Conservation (phyloP, 2,113 vertebrate species). For the Isichthys henryi region DNA sequence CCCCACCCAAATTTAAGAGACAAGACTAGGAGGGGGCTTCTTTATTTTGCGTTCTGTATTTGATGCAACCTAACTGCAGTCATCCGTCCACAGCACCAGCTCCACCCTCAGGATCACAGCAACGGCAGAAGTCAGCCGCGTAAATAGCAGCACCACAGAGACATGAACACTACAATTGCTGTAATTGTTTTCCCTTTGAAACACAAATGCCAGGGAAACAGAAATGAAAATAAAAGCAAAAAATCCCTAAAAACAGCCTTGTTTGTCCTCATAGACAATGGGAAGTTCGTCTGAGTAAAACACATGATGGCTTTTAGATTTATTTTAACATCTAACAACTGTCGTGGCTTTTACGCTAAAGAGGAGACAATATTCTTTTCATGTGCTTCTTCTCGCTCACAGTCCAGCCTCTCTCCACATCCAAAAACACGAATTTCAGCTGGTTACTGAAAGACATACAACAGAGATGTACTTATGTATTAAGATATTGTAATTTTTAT, state of each 20-base stretch:
- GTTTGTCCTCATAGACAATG: neutral
- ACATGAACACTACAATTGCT: slow-evolving; percentile 30
- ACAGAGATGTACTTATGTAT: neutral
- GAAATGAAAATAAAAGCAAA: slow-evolving; percentile 4
- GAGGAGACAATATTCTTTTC: neutral
- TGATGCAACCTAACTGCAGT: slow-evolving; percentile 52
- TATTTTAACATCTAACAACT: neutral
- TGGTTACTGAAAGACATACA: neutral
- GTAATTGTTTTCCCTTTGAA: slow-evolving; percentile 15
- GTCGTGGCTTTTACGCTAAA: neutral
- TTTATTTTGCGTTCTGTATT: slow-evolving; percentile 52
- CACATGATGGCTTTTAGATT: neutral
- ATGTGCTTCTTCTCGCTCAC: neutral
- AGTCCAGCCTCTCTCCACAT: neutral
- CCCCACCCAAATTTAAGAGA: neutral
- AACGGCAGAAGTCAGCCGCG: slow-evolving; percentile 42
- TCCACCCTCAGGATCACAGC: slow-evolving; percentile 46
- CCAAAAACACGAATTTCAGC: neutral
- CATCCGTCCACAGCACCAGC: slow-evolving; percentile 50
- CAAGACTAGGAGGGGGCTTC: slow-evolving; percentile 52
- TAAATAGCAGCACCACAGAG: slow-evolving; percentile 36
- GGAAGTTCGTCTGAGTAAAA: too few species aligned
- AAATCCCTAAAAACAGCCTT: neutral
- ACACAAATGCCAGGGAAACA: neutral
- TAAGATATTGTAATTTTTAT: neutral